phyloP scores from a whole-genome alignment of 2,888 invertebrate genomes.

The Watsonalla cultraria region DNA sequence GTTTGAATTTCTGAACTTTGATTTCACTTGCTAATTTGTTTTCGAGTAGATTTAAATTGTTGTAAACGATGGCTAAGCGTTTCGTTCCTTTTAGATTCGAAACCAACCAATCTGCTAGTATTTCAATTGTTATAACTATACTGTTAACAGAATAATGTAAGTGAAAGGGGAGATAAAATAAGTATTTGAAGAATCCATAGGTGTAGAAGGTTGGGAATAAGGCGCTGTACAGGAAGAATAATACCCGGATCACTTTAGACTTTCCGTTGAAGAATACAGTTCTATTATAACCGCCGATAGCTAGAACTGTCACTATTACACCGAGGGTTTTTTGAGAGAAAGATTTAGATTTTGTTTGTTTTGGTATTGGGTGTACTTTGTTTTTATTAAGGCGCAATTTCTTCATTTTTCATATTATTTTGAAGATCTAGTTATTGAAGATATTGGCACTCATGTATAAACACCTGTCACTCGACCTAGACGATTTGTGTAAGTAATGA shows the following conservation, averaged over 20 bases:
- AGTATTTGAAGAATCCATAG: neutral
- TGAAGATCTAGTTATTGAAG: too few relatives aligned
- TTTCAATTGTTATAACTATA: neutral
- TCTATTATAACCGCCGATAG: slow-evolving; percentile 1
- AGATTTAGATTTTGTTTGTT: neutral
- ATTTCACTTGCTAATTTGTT: neutral
- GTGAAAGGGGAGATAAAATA: neutral
- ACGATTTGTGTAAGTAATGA: too few relatives aligned
- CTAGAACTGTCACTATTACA: neutral
- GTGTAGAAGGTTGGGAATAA: neutral
- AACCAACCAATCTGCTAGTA: neutral
- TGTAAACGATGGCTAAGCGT: neutral
- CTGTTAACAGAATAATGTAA: neutral
- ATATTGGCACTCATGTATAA: too few relatives aligned
- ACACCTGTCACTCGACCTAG: too few relatives aligned
- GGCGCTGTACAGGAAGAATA: neutral
- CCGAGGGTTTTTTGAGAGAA: neutral
- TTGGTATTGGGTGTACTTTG: neutral
- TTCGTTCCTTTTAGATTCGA: neutral
- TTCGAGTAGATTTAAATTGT: neutral
- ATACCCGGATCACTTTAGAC: neutral
- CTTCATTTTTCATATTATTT: too few relatives aligned
- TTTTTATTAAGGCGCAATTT: neutral
- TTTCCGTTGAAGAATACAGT: neutral
- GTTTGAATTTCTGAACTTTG: neutral